Evolutionary conservation across 2,113 vertebrate species (phyloP), one percentile per base, ranked within the genome.

Genomic region (Marmota monax): DNA sequence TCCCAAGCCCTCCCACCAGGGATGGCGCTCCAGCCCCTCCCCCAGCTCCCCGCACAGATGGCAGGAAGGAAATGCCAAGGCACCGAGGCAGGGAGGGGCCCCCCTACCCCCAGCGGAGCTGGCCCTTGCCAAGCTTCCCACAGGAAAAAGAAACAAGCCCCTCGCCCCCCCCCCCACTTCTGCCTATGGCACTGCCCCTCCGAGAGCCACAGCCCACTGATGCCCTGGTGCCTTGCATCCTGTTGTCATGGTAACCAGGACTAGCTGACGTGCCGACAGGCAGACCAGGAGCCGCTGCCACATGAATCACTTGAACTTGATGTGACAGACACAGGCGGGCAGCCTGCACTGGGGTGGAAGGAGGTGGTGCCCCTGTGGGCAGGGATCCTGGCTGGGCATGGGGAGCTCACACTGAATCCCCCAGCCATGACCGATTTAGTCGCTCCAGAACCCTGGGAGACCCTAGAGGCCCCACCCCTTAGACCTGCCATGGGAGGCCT

Each of bases 211-310:
- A 78, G 80, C 98, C 97, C 18, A 85, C 98, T 70, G 37, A 89
- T 98, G 98, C 98, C 98, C 98, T 98, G 98, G 98, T 96, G 97
- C 93, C 98, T 98, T 96, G 97, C 90, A 97, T 98, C 97, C 45
- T 0, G 98, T 98, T 95, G 95, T 97, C 98, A 80, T 0, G 93
- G 98, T 95, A 98, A 98, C 98, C 80, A 98, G 83, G 98, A 98
- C 97, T 97, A 97, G 92, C 96, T 65, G 88, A 93, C 16, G 87
- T 98, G 72, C 96, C 25, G 96, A 98, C 91, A 93, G 98, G 98
- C 93, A 94, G 92, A 96, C 95, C 96, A 88, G n/a, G 97, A 98
- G 98, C 90, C 45, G 34, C 96, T 82, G 98, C 95, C 98, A 95
- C 96, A 97, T 98, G 98, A 96, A 97, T 96, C 96, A 69, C 69